These are phyloP conservation scores for Glyphotaelius pellucidus DNA, from an alignment of 2,888 invertebrate species.

Conservation along the genomic window DNA sequence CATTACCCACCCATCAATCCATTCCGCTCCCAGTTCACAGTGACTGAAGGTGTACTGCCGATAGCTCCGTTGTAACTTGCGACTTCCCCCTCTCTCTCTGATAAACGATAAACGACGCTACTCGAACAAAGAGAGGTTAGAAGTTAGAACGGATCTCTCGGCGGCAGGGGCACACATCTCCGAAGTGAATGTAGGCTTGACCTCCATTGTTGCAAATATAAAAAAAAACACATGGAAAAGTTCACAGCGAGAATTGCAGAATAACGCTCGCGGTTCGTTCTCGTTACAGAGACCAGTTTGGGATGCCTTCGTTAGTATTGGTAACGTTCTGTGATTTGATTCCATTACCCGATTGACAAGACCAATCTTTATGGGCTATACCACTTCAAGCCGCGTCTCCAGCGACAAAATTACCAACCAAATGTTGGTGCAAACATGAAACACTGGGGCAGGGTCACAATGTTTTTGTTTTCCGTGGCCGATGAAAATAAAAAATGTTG, in stretches of 20 bases:
- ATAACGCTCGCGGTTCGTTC: slow-evolving; percentile 3
- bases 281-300: neutral
- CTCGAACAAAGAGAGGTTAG: neutral
- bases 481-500: too few species aligned
- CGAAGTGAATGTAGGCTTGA: slow-evolving; percentile 21
- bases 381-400: neutral
- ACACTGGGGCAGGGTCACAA: too few species aligned
- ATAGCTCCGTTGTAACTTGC: neutral
- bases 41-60: neutral
- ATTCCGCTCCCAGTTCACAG: neutral
- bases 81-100: neutral
- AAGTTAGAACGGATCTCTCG: neutral
- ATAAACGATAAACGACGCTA: neutral
- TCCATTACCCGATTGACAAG: neutral
- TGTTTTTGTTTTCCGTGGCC: too few species aligned
- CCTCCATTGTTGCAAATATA: slow-evolving; percentile 23
- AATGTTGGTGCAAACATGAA: too few species aligned
- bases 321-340: slow-evolving; percentile 18
- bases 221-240: slow-evolving; percentile 20
- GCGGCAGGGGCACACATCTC: neutral
- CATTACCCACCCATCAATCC: neutral
- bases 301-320: neutral
- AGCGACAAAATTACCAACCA: too few species aligned
- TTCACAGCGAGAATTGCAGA: slow-evolving; percentile 5
- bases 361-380: neutral